Evolutionary conservation across 1,140 invertebrate genomes (phyloP), one percentile per base, ranked within the genome.

Genomic region (Eriosoma lanigerum): DNA sequence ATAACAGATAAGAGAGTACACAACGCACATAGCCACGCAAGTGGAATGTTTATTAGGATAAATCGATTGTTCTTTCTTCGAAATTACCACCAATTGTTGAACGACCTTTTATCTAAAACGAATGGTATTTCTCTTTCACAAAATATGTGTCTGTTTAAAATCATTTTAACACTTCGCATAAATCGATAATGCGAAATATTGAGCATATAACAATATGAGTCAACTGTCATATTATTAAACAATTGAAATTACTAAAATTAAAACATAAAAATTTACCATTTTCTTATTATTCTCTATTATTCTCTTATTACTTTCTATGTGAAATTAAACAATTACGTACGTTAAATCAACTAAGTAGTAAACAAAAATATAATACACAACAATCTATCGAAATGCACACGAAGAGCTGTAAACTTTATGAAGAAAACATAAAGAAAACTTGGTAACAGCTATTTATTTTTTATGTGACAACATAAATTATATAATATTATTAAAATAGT

Each of bases 41-140:
- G 32, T 60, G 32, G 32, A 76, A 60, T 58, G 73, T 76, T 60
- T 76, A 56, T 38, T 76, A 76, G 54, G 54, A 76, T 38, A 76
- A 76, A 76, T 76, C 52, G 54, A 60, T 76, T 76, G 32, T 58
- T 75, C 19, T 75, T 12, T 8, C 26, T 58, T 21, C 24, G 17
- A 76, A 76, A 58, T 76, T 58, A 56, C n/a, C 52, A 8, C 73
- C 13, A 76, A 76, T 58, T 76, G 10, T 60, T 4, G 54, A 46
- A 10, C 32, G 21, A 21, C 13, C 15, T 48, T 46, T 17, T 24
- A 48, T 48, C 15, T 32, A 9, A 26, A 26, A 48, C 21, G 9
- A 0, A 2, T 38, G 32, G n/a, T 76, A 54, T 32, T 15, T 24
- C 38, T 66, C 12, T 46, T n/a, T 66, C 21, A 6, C 12, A 46